Evolutionary conservation across 2,888 invertebrate species (phyloP), one percentile per base, ranked within the genome.

Genomic region (Ctenicera cuprea): DNA sequence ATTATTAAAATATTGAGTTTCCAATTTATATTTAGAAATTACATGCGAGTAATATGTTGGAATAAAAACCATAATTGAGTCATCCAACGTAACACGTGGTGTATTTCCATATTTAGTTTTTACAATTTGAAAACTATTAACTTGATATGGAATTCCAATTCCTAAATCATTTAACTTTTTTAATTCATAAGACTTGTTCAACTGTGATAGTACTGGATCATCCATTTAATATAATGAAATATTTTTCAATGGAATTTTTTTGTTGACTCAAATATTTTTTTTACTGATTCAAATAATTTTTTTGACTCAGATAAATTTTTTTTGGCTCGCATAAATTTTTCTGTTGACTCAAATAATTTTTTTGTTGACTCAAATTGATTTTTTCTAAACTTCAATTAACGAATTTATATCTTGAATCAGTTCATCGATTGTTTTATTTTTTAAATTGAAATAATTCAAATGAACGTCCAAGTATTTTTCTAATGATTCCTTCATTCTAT

Each of bases 1-100:
- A 45, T 45, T 45, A 45, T 45, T 45, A 16, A 16, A 45, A 45
- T 45, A 45, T 45, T 45, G 16, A 45, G 45, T 45, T 45, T 45
- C 45, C 45, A 45, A 45, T 45, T 45, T 45, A 45, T 45, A 45
- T 45, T 45, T 45, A 45, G 45, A 45, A 45, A 45, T 45, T 45
- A 45, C 16, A 45, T 45, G 45, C 8, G 14, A 45, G 8, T 45
- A 45, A 45, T 45, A 45, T 16, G 45, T 45, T 45, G 45, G 45
- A 45, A 45, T 45, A 45, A 45, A 45, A 45, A 45, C 45, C 45
- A 45, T 45, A 45, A 45, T 45, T 45, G 11, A 45, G 16, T 45
- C 45, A 45, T 45, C 45, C 45, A 45, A 45, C 16, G 45, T 45
- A 45, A 45, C 45, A 45, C 45, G 45, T 45, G 45, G n/a, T 45